Conservation (phyloP, 2,113 vertebrate species). For the Etheostoma spectabile region DNA sequence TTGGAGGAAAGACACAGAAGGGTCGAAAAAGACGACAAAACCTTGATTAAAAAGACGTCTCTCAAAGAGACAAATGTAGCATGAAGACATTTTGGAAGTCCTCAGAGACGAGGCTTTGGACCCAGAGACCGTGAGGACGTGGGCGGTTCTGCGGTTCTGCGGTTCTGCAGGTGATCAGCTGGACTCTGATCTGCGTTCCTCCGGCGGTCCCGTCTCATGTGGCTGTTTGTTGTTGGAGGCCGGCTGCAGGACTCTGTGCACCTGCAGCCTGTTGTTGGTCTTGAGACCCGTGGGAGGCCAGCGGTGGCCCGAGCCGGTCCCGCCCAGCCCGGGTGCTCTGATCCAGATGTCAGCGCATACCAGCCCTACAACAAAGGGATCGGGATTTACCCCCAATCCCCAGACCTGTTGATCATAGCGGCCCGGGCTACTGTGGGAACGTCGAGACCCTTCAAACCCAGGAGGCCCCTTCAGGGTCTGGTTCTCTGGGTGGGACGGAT, state of each 20-base stretch:
- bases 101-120: no score
- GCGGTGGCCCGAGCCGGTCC: conserved; percentile 23
- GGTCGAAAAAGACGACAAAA: no score
- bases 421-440: conserved; percentile 68
- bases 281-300: conserved; percentile 71
- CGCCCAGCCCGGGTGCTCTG: conserved; percentile 51
- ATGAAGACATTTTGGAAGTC: no score
- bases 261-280: conserved; percentile 56
- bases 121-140: no score
- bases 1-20: no score
- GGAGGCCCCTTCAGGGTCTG: conserved; percentile 16
- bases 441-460: conserved; percentile 34
- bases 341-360: conserved; percentile 75
- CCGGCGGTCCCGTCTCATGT: conserved; percentile 1
- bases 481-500: conserved; percentile 5
- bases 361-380: conserved; percentile 61
- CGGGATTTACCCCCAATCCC: conserved; percentile 68
- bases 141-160: no score
- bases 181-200: not conserved
- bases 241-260: conserved; percentile 42
- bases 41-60: no score
- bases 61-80: no score
- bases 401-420: conserved; percentile 71
- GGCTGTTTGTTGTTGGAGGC: conserved; percentile 62
- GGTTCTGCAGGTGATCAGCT: conserved; percentile 12